These are phyloP conservation scores for Ctenopoma kingsleyae DNA, from an alignment of 2,797 vertebrate genomes.

Conservation along the genomic window DNA sequence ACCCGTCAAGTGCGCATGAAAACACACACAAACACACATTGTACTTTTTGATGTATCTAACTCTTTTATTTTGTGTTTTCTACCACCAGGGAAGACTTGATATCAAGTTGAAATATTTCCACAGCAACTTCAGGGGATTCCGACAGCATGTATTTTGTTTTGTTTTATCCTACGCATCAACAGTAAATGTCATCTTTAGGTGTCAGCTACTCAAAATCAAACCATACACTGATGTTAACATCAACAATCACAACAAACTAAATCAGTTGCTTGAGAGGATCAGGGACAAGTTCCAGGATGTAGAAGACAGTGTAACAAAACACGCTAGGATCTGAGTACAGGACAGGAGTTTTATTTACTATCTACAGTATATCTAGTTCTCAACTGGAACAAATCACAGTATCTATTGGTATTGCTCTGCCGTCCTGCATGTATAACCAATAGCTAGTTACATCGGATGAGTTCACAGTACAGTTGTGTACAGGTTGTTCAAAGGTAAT, in stretches of 20 bases:
- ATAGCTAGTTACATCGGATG: slow-evolving; percentile 15
- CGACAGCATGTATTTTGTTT: slow-evolving; percentile 3
- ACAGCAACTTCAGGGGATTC: background rate
- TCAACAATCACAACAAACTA: background rate
- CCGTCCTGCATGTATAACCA: background rate
- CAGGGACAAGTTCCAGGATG: background rate
- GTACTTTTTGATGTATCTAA: background rate
- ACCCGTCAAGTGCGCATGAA: background rate
- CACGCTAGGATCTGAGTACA: background rate
- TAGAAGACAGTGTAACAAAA: background rate
- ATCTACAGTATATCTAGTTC: background rate
- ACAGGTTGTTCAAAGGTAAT: slow-evolving; percentile 6
- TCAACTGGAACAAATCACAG: background rate
- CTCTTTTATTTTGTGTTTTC: slow-evolving; percentile 7
- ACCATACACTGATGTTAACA: background rate
- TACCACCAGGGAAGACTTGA: background rate
- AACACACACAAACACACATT: background rate
- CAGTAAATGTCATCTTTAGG: background rate
- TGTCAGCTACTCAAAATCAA: slow-evolving; percentile 15
- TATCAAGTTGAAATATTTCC: slow-evolving; percentile 4
- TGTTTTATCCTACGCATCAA: slow-evolving; percentile 1
- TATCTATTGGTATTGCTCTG: background rate
- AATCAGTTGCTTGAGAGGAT: background rate
- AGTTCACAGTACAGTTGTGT: slow-evolving; percentile 20
- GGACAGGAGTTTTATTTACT: background rate